Evolutionary conservation across 2,113 vertebrate genomes (phyloP), one percentile per base, ranked within the genome.

Genomic region (Hypocryptadius cinnamomeus): DNA sequence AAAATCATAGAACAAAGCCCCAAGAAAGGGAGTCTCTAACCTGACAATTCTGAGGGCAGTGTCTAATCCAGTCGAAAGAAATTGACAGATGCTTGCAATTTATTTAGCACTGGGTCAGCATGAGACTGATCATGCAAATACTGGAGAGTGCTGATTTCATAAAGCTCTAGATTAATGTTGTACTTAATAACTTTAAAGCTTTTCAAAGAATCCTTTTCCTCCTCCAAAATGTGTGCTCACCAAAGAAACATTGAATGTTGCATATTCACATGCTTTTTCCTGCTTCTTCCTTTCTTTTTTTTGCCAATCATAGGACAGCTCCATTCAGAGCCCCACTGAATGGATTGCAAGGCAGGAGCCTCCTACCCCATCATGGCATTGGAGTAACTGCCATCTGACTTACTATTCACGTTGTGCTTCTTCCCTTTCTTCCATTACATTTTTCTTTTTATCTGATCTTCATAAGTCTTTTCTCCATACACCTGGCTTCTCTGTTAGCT

Each of bases 41-140:
- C 57, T 86, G 56, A 35, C 54, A 50, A 45, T 89, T 93, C 35
- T 50, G 71, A 96, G 70, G 64, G 68, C 73, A 85, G 45, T 24
- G 45, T 96, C 84, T 94, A 79, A 90, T 87, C 72, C 85, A 86
- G 94, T 97, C 80, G 85, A 77, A 81, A 94, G 91, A 76, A 94
- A 87, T 6, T 61, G 93, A 87, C 68, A 89, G 65, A 84, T 90
- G 60, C 63, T 92, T 79, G 31, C 44, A 73, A 39, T 83, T 85
- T 60, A 35, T 88, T 90, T 66, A 85, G 78, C 91, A 74, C 30
- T 74, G 50, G 57, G 61, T 83, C 59, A 86, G 81, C 81, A 25
- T 64, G 39, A 91, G 68, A n/a, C 68, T 84, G 74, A 25, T 69
- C 64, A 33, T 85, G 68, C 71, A 92, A 77, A 53, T 87, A 76